phyloP scores from a whole-genome alignment of 2,113 vertebrate species.

The Cynopterus brachyotis region DNA sequence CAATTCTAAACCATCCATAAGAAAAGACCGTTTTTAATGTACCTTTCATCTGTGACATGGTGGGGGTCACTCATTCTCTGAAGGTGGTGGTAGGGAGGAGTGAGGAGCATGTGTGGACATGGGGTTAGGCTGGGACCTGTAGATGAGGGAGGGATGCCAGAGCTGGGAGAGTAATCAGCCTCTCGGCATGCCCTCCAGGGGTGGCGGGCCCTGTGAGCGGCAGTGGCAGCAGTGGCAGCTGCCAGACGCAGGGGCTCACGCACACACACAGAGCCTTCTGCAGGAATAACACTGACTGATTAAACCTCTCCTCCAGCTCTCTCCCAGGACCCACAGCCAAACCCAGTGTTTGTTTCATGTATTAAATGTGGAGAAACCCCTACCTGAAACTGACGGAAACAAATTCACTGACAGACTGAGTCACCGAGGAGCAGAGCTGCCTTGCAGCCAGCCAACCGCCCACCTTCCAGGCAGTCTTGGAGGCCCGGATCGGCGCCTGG shows the following conservation, averaged over 20 bases:
- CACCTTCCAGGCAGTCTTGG: background rate
- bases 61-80: background rate
- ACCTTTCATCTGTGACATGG: background rate
- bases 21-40: background rate
- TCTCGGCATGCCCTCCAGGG: background rate
- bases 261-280: background rate
- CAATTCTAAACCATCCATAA: background rate
- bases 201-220: background rate
- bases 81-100: background rate
- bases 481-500: background rate
- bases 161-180: background rate
- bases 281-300: slow-evolving; percentile 27
- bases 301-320: slow-evolving; percentile 22
- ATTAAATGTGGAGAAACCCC: slow-evolving; percentile 34
- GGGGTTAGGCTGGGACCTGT: background rate
- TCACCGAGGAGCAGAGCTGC: background rate
- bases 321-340: slow-evolving; percentile 50
- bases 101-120: fast-evolving
- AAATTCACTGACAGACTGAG: background rate
- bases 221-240: background rate
- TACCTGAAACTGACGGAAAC: slow-evolving; percentile 12
- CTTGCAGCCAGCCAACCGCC: background rate
- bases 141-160: background rate
- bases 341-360: background rate
- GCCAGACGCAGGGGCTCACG: background rate